A percentile compares a stretch with the other conserved stretches of the same genome.
phyloP scores from a whole-genome alignment of 2,888 invertebrate genomes.

The Ischnura elegans region DNA sequence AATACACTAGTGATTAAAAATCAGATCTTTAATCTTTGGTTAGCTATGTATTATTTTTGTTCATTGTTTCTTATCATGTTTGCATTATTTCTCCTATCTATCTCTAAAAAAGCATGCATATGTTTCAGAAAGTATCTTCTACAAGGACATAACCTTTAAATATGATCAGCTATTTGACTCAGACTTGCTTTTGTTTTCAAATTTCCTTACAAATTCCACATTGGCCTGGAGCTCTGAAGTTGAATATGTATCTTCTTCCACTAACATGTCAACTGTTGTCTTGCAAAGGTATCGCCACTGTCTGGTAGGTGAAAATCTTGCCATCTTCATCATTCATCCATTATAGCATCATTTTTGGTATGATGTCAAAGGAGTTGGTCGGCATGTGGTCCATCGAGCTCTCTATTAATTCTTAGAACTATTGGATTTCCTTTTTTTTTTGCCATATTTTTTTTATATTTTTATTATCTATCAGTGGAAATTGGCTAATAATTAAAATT shows the following conservation, averaged over 20 bases:
- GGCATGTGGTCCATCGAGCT: not conserved
- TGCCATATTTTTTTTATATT: too few species aligned
- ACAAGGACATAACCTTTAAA: not conserved
- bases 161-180: not conserved
- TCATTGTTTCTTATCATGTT: not conserved
- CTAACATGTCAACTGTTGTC: conserved; percentile 6
- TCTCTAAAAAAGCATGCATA: not conserved
- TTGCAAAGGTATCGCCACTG: conserved; percentile 1
- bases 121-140: not conserved
- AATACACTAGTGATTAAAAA: not conserved
- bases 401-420: not conserved
- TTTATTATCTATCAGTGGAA: not conserved
- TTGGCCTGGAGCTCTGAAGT: conserved; percentile 35
- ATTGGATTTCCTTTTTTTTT: too few species aligned
- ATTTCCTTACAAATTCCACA: not conserved
- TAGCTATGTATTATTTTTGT: not conserved
- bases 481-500: not conserved
- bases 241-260: conserved; percentile 20
- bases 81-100: not conserved
- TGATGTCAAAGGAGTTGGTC: not conserved
- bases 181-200: not conserved
- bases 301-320: conserved; percentile 20
- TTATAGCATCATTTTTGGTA: not conserved
- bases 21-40: not conserved
- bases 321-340: not conserved